Percentiles rank a stretch among this genome's conserved stretches.
These are phyloP conservation scores for Acromyrmex charruanus DNA, from an alignment of 1,140 invertebrate genomes.

Conservation along the genomic window DNA sequence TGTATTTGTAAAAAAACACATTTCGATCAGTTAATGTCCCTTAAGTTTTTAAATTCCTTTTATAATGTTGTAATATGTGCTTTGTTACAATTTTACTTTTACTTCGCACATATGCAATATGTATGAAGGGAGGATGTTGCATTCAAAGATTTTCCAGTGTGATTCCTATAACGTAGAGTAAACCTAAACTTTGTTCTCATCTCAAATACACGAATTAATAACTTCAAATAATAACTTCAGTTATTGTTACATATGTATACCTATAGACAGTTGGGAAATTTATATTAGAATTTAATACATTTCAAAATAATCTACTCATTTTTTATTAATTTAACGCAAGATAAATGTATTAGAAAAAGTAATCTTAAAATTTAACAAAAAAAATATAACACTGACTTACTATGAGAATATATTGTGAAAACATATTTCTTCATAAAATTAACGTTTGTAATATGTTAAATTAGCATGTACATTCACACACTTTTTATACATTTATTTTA, in stretches of 20 bases:
- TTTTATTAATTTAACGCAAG: no score
- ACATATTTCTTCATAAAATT: no score
- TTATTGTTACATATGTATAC: neutral
- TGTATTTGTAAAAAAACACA: neutral
- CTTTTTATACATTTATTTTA: no score
- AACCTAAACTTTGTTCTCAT: neutral
- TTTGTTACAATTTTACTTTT: neutral
- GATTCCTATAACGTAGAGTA: neutral
- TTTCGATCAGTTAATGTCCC: neutral
- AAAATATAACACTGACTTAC: no score
- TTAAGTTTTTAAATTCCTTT: slow-evolving; percentile 3
- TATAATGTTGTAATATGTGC: neutral
- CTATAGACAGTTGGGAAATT: neutral
- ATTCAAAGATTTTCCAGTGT: neutral
- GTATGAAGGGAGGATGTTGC: neutral
- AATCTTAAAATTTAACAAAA: no score
- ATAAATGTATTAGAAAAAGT: no score
- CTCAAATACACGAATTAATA: neutral
- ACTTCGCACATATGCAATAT: neutral
- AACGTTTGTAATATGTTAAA: no score
- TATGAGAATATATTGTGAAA: no score
- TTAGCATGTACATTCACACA: no score
- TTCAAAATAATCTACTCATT: no score
- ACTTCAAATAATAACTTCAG: neutral
- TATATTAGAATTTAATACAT: no score